Evolutionary conservation across 2,888 invertebrate species (phyloP), one percentile per base, ranked within the genome.

Genomic region (Lasius platythorax): DNA sequence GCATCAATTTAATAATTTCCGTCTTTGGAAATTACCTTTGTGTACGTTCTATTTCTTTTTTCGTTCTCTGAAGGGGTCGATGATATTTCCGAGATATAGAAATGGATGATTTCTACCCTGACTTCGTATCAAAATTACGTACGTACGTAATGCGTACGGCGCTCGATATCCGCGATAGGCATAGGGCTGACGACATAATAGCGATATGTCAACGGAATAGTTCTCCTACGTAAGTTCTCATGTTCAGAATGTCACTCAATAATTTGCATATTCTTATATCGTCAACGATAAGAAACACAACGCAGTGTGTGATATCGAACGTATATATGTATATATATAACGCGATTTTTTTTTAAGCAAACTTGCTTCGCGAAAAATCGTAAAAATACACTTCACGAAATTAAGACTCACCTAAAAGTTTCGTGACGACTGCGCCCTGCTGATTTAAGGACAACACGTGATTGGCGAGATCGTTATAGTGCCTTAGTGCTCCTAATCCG

Each of bases 341-440:
- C 12, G 58, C 43, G 43, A 61, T 43, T 79, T 33, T 73, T 33
- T 28, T 58, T 43, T 23, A 40, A 8, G 28, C 9, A 28, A 53
- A 40, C 12, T 40, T 11, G 5, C 33, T 56, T 33, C 2, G 73
- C 4, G 70, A 12, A 40, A 78, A 40, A 78, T 40, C 53, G n/a
- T 33, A 30, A 58, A n/a, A 56, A 15, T 33, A 23, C 3, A 18
- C 4, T 61, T 33, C 53, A 64, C 9, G 9, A 67, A n/a, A 53
- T 53, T 8, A 53, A 61, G 72, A 95, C 98, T 97, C 95, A 98
- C 98, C 98, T 94, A 98, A 96, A 94, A 98, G 96, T 96, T 98
- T 98, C 91, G 98, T 98, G 92, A 98, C 95, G 91, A 96, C 98
- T 93, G 98, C 98, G 92, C 98, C 98, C 96, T 98, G 98, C 96